Evolutionary conservation across 2,888 invertebrate species (phyloP).

Genomic region (Stenichneumon culpator): DNA sequence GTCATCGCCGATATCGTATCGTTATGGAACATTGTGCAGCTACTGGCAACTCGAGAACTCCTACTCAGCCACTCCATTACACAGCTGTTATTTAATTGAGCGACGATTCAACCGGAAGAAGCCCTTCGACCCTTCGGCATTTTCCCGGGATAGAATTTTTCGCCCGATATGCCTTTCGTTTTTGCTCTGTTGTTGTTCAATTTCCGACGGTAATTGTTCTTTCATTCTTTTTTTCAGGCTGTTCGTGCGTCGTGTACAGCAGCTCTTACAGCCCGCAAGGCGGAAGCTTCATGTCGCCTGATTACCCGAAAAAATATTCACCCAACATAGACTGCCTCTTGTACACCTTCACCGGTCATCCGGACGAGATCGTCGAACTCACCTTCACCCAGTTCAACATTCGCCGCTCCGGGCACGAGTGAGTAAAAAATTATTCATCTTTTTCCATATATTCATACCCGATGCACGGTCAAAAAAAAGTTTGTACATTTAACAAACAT

Average conservation of each 20-base stretch:
- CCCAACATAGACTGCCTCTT: constrained; percentile 92
- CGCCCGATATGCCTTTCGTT: neutral
- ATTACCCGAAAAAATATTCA: constrained; percentile 92
- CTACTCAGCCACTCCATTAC: neutral
- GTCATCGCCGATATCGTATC: constrained; percentile 6
- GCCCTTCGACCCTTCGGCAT: neutral
- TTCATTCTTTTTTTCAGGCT: constrained; percentile 88
- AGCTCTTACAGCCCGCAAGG: constrained; percentile 92
- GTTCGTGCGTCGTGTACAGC: constrained; percentile 93
- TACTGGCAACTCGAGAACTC: neutral
- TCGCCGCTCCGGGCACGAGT: constrained; percentile 89
- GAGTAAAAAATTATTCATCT: constrained; percentile 84
- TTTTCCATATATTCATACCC: neutral
- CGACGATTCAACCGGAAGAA: neutral
- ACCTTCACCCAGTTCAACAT: constrained; percentile 93
- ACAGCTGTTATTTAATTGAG: neutral
- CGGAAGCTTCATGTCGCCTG: constrained; percentile 94
- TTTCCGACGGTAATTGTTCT: constrained; percentile 4
- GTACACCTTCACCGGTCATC: constrained; percentile 93
- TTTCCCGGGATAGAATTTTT: neutral
- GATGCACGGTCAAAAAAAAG: neutral
- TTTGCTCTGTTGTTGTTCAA: constrained; percentile 35
- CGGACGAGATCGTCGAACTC: constrained; percentile 93
- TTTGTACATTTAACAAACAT: neutral
- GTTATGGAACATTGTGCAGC: constrained; percentile 20